These are phyloP conservation scores for Parnassius orleans DNA, from an alignment of 2,888 invertebrate species.

Conservation along the genomic window DNA sequence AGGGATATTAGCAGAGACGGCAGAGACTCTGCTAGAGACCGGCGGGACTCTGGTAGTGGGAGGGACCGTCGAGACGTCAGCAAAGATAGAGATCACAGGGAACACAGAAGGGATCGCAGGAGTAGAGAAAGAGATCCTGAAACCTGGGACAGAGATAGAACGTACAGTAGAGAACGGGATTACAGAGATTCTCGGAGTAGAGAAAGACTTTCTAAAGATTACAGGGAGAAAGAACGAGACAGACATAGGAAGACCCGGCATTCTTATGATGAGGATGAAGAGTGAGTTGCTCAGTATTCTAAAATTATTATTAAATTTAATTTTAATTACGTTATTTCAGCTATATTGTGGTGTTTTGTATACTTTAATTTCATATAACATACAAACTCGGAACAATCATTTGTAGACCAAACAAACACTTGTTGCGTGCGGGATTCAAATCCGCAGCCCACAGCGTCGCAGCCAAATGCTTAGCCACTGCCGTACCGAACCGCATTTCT, in stretches of 20 bases:
- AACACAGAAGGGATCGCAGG: slow-evolving; percentile 54
- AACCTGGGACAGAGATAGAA: slow-evolving; percentile 67
- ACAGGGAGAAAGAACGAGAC: slow-evolving; percentile 67
- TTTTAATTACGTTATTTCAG: no score
- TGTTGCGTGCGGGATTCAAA: no score
- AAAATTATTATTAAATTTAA: no score
- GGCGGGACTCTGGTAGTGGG: slow-evolving; percentile 74
- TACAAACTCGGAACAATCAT: no score
- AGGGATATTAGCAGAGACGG: slow-evolving; percentile 64
- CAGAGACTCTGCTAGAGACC: slow-evolving; percentile 58
- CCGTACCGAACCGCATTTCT: no score
- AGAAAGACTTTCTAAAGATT: slow-evolving; percentile 74
- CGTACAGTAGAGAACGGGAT: slow-evolving; percentile 69
- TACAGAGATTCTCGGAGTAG: slow-evolving; percentile 68
- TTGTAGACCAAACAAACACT: no score
- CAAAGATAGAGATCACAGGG: slow-evolving; percentile 49
- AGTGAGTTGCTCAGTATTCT: slow-evolving; percentile 69
- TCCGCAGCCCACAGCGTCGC: no score
- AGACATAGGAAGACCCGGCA: slow-evolving; percentile 82
- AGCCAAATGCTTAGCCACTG: no score
- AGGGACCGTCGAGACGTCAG: slow-evolving; percentile 66
- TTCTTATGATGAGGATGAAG: slow-evolving; percentile 87
- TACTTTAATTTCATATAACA: no score
- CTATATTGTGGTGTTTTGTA: no score
- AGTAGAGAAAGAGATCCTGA: slow-evolving; percentile 63